Conservation (phyloP, 2,888 invertebrate species). For the Lucinisca nassula region DNA sequence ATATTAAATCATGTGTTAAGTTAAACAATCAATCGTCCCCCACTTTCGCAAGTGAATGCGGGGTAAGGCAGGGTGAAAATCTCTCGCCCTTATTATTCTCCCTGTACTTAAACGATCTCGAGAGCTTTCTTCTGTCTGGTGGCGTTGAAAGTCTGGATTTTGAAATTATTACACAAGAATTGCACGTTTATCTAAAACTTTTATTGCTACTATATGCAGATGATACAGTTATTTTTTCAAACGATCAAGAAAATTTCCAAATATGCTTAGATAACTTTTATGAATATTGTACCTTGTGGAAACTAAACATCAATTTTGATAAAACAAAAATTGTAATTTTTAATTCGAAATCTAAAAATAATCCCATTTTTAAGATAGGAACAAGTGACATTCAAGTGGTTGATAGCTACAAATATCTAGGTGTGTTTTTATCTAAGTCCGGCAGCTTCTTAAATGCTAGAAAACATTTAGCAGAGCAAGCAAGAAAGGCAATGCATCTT, state of each 20-base stretch:
- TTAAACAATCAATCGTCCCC: slow-evolving; percentile 15
- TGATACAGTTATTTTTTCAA: slow-evolving; percentile 37
- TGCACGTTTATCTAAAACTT: slow-evolving; percentile 12
- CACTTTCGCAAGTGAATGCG: slow-evolving; percentile 22
- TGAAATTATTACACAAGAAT: not conserved
- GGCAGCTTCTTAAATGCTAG: slow-evolving; percentile 27
- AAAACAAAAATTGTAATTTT: slow-evolving; percentile 29
- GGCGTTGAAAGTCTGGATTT: not conserved
- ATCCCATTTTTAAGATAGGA: not conserved
- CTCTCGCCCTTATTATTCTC: slow-evolving; percentile 40
- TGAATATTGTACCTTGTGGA: slow-evolving; percentile 40
- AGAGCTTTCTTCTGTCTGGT: slow-evolving; percentile 14
- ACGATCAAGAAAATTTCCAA: slow-evolving; percentile 13
- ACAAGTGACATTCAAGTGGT: not conserved
- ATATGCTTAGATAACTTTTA: slow-evolving; percentile 19
- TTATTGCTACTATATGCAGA: slow-evolving; percentile 39
- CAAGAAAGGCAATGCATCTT: slow-evolving; percentile 20
- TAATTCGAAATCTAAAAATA: not conserved
- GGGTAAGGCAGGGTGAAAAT: slow-evolving; percentile 35
- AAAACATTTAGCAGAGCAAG: slow-evolving; percentile 14
- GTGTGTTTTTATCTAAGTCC: slow-evolving; percentile 13
- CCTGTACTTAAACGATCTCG: slow-evolving; percentile 46
- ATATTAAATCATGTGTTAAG: slow-evolving; percentile 44
- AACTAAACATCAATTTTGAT: slow-evolving; percentile 25
- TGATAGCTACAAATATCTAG: slow-evolving; percentile 23